Conservation (phyloP, 1,140 invertebrate species). For the Drosophila sturtevanti region DNA sequence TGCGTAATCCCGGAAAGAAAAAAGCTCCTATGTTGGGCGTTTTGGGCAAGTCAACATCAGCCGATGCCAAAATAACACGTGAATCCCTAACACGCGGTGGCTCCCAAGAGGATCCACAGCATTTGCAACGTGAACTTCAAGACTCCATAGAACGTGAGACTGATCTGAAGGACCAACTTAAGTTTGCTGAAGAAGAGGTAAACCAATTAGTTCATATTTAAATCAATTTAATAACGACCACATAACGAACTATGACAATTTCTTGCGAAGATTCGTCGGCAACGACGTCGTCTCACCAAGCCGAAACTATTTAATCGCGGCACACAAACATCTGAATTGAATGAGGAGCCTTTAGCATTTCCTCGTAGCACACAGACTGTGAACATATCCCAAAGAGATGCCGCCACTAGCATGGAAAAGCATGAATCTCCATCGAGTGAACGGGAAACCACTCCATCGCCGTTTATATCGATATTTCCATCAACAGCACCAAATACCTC, state of each 20-base stretch:
- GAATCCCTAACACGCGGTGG: conserved; percentile 88
- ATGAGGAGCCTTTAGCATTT: conserved; percentile 48
- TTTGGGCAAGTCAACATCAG: conserved; percentile 85
- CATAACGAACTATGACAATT: conserved; percentile 40
- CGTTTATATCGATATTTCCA: conserved; percentile 61
- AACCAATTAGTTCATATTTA: conserved; percentile 4
- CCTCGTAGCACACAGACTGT: conserved; percentile 68
- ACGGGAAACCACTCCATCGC: conserved; percentile 58
- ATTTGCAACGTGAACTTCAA: conserved; percentile 92
- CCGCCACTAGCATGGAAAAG: conserved; percentile 32
- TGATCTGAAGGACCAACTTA: conserved; percentile 94
- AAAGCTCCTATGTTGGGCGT: conserved; percentile 85
- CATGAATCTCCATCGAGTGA: conserved; percentile 39
- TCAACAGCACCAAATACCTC: conserved; percentile 29
- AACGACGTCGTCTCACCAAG: conserved; percentile 25
- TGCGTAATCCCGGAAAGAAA: conserved; percentile 85
- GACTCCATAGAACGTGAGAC: conserved; percentile 96
- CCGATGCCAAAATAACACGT: conserved; percentile 86
- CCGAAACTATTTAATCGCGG: conserved; percentile 60
- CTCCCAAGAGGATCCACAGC: conserved; percentile 90
- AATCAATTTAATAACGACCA: not conserved
- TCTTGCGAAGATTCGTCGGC: conserved; percentile 46
- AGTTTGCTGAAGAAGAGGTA: conserved; percentile 94
- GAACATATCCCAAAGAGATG: conserved; percentile 3
- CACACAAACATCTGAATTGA: conserved; percentile 64